Evolutionary conservation across 2,797 vertebrate genomes (phyloP).

Genomic region (Microctenopoma stevenorrisi): DNA sequence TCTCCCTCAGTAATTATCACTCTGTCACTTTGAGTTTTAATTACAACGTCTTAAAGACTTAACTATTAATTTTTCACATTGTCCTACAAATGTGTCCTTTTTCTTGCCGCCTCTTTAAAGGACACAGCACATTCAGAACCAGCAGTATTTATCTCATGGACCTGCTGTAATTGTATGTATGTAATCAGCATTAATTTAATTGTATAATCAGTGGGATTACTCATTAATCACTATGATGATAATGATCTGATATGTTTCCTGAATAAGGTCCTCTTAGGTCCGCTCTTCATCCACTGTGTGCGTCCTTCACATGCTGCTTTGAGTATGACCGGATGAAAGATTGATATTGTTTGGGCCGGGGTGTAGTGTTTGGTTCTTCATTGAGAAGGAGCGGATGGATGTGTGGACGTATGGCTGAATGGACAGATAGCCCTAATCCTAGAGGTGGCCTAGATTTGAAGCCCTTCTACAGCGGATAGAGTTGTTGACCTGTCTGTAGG

Average conservation of each 20-base stretch:
- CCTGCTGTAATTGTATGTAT: no score
- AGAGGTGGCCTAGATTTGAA: constrained; percentile 70
- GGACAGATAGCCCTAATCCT: constrained; percentile 69
- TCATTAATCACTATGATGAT: constrained; percentile 7
- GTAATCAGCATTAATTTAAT: constrained; percentile 13
- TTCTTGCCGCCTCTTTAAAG: not conserved
- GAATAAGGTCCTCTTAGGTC: constrained; percentile 11
- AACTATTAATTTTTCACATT: constrained; percentile 34
- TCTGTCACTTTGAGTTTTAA: constrained; percentile 34
- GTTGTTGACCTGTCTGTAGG: constrained; percentile 59
- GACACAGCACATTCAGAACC: no score
- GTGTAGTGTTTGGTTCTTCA: constrained; percentile 18
- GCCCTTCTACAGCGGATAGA: constrained; percentile 63
- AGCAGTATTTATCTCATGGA: not conserved
- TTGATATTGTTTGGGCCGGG: constrained; percentile 58
- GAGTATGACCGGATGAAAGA: constrained; percentile 62
- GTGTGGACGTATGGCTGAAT: constrained; percentile 61
- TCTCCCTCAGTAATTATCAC: constrained; percentile 32
- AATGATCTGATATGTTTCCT: constrained; percentile 23
- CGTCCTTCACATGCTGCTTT: constrained; percentile 24
- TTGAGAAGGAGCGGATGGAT: constrained; percentile 43
- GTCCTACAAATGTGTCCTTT: not conserved
- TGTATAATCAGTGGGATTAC: constrained; percentile 10
- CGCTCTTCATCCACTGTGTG: constrained; percentile 1
- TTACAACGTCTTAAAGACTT: constrained; percentile 7